Base-by-base conservation (phyloP, 2,797 vertebrate genomes). In the Siniperca undulata region DNA sequence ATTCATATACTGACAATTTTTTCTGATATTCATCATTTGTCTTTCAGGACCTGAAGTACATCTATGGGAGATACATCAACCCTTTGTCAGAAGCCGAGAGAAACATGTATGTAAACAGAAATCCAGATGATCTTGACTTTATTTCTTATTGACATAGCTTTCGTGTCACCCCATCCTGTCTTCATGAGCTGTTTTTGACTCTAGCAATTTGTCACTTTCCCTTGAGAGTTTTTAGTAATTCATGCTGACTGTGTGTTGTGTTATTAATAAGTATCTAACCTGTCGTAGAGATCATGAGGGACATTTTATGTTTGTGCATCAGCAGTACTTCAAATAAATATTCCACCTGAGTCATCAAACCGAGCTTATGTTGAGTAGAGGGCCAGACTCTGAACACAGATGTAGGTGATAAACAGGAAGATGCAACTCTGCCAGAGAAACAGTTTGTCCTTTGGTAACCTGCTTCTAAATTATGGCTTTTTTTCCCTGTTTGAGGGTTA, bases 51-150 rank as follows among this genome's bases (percentile, higher is more conserved):
- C 95, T 99, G 90, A 99, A 98, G 88, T 99, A 97, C 94, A 98
- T 99, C 92, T 99, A 99, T 80, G 97, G 98, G 78, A 96, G 97
- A 95, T 99, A 98, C 0, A 95, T 99, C 76, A 92, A 99, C 92
- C 96, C 95, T 83, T 95, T 94, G 1, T 98, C 97, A 59, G 97
- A 98, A 87, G 93, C 95, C 1, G 97, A 99, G 91, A 96, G 96
- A 70, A 99, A 98, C 93, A 99, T 99, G 98, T 99, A 96, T 94
- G 98, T 91, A 40, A 69, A 62, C 42, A 12, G 22, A 56, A 70
- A 27, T 42, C 56, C 9, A 0, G 1, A 16, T 16, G 2, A 34
- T 55, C 42, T 42, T 1, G 3, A 59, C 59, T 30, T 46, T n/a
- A 9, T 22, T 27, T 75, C 46, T 64, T 60, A 22, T 68, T 16